These are phyloP conservation scores for Diadromus collaris DNA, from an alignment of 2,888 invertebrate genomes.

Conservation along the genomic window DNA sequence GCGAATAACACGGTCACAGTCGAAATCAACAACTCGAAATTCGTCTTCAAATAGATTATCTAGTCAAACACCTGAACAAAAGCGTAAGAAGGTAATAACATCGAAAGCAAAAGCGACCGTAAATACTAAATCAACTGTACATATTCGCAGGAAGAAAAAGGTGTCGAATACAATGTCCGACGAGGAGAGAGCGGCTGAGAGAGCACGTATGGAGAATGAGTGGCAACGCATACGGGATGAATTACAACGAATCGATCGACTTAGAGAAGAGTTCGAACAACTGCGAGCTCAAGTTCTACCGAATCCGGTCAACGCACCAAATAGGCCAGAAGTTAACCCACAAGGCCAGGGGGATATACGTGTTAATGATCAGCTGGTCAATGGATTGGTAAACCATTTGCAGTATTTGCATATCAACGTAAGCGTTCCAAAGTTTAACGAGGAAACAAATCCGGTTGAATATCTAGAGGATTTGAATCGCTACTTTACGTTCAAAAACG, in stretches of 20 bases:
- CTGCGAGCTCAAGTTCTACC: background rate
- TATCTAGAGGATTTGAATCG: slow-evolving; percentile 39
- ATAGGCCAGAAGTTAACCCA: background rate
- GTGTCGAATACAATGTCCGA: slow-evolving; percentile 7
- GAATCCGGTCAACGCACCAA: background rate
- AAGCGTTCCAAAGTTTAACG: slow-evolving; percentile 40
- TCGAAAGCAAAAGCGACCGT: too few species aligned
- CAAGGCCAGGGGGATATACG: background rate
- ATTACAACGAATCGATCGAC: slow-evolving; percentile 6
- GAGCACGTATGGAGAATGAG: slow-evolving; percentile 21
- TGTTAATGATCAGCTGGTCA: slow-evolving; percentile 1
- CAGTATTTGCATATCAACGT: slow-evolving; percentile 44
- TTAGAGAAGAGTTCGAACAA: background rate
- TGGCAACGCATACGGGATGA: slow-evolving; percentile 26
- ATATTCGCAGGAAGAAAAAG: background rate
- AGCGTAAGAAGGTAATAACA: too few species aligned
- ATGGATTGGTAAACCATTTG: slow-evolving; percentile 43
- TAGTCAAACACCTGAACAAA: too few species aligned
- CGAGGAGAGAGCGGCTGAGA: background rate
- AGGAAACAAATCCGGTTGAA: slow-evolving; percentile 37
- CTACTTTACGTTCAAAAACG: slow-evolving; percentile 46
- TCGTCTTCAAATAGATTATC: too few species aligned
- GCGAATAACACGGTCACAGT: too few species aligned
- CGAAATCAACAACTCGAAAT: too few species aligned
- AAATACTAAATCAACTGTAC: background rate